A percentile compares a stretch with the other conserved stretches of the same genome.
Evolutionary conservation across 2,113 vertebrate species (phyloP).

Genomic region (Struthio camelus): DNA sequence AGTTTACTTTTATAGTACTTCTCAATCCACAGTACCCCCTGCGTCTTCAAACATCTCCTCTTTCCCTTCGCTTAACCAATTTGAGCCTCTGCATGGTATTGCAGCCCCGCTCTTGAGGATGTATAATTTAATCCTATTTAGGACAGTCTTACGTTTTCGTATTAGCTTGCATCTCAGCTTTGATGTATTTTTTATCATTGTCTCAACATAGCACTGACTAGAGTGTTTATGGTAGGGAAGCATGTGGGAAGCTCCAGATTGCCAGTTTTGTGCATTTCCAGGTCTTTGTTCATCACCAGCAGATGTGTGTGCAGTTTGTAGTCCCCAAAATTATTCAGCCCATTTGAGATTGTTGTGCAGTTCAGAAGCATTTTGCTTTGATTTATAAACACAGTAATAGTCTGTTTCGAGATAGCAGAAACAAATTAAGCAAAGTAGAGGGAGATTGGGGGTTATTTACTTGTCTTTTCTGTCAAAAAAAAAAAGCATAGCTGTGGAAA

Average conservation of each 20-base stretch:
- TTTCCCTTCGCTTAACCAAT: not conserved
- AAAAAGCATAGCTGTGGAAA: conserved; percentile 26
- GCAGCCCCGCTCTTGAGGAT: not conserved
- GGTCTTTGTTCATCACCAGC: not conserved
- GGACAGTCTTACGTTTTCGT: not conserved
- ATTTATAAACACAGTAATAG: conserved; percentile 51
- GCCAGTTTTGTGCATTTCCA: not conserved
- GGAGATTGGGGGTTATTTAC: conserved; percentile 45
- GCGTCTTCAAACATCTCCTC: not conserved
- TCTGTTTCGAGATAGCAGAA: conserved; percentile 50
- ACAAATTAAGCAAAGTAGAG: conserved; percentile 61
- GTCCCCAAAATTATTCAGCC: not conserved
- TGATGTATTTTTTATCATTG: not conserved
- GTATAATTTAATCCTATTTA: not conserved
- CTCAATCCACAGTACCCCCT: not conserved
- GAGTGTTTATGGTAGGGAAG: not conserved
- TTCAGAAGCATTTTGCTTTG: not conserved
- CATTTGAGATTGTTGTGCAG: conserved; percentile 12
- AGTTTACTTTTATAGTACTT: not conserved
- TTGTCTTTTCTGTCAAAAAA: conserved; percentile 39
- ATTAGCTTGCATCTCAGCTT: not conserved
- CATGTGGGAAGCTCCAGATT: not conserved
- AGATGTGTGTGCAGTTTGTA: not conserved
- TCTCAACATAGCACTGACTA: not conserved
- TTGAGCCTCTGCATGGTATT: fast-evolving